Evolutionary conservation across 2,888 invertebrate species (phyloP).

Genomic region (Sarcophaga subvicina): DNA sequence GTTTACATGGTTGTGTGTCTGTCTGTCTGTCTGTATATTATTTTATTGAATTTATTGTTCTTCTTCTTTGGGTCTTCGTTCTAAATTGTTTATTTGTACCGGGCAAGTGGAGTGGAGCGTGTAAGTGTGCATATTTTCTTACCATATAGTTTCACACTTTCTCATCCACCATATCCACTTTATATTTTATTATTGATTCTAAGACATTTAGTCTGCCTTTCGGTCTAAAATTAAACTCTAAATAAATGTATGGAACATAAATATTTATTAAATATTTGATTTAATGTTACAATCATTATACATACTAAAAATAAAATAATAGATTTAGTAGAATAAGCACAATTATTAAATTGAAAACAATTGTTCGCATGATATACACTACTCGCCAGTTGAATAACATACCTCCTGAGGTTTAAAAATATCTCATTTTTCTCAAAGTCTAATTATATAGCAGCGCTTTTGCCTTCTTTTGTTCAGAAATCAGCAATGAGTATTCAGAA

Average conservation of each 20-base stretch:
- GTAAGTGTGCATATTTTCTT: slow-evolving; percentile 30
- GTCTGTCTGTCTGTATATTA: neutral
- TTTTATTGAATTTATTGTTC: neutral
- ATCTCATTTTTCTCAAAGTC: too few relatives aligned
- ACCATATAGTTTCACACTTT: slow-evolving; percentile 35
- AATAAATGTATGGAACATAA: slow-evolving; percentile 25
- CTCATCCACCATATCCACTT: slow-evolving; percentile 12
- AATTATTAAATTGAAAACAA: too few relatives aligned
- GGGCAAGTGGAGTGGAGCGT: too few relatives aligned
- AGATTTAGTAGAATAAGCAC: too few relatives aligned
- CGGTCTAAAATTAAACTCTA: neutral
- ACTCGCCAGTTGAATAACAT: too few relatives aligned
- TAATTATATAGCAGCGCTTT: too few relatives aligned
- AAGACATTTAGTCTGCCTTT: neutral
- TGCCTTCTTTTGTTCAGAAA: too few relatives aligned
- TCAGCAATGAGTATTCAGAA: too few relatives aligned
- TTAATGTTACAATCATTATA: slow-evolving; percentile 32
- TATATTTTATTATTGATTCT: slow-evolving; percentile 9
- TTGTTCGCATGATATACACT: too few relatives aligned
- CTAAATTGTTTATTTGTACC: too few relatives aligned
- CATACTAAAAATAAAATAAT: neutral
- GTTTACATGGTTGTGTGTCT: slow-evolving; percentile 4
- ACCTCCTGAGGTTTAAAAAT: too few relatives aligned
- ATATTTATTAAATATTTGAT: slow-evolving; percentile 42
- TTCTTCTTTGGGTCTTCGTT: neutral